Evolutionary conservation across 2,797 vertebrate genomes (phyloP).

Genomic region (Euthynnus affinis): DNA sequence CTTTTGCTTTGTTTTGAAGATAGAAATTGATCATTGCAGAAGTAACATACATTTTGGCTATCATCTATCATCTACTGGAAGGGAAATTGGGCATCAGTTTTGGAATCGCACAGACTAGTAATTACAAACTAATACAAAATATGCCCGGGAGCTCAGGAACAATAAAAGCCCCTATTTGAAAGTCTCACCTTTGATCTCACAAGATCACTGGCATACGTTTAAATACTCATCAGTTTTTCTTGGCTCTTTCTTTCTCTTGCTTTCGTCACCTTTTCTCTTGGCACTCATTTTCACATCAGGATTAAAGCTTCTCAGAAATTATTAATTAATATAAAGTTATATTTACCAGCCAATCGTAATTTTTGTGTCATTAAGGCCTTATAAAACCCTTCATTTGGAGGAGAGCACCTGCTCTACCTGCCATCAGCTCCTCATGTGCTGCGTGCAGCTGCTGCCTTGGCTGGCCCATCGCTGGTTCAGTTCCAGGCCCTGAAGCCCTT

Average conservation of each 20-base stretch:
- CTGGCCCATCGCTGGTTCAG: constrained; percentile 53
- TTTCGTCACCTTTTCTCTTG: constrained; percentile 65
- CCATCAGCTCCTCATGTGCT: constrained; percentile 76
- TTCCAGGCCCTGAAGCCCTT: constrained; percentile 65
- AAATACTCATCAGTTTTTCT: constrained; percentile 71
- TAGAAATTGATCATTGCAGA: constrained; percentile 4
- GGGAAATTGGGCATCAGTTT: constrained; percentile 21
- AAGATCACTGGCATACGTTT: constrained; percentile 65
- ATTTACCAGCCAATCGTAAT: constrained; percentile 68
- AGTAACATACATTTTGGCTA: constrained; percentile 4
- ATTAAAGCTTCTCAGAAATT: constrained; percentile 69
- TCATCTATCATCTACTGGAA: constrained; percentile 23
- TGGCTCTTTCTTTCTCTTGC: constrained; percentile 53
- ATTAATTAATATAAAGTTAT: constrained; percentile 69
- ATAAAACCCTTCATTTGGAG: constrained; percentile 61
- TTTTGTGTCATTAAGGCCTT: constrained; percentile 65
- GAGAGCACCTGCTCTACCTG: constrained; percentile 81
- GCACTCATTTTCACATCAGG: constrained; percentile 48
- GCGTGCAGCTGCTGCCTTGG: constrained; percentile 70
- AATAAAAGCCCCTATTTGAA: constrained; percentile 68
- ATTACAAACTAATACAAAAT: constrained; percentile 31
- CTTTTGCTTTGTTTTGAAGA: constrained; percentile 28
- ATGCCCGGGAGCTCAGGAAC: constrained; percentile 41
- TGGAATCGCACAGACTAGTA: constrained; percentile 26
- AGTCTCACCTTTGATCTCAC: constrained; percentile 74